phyloP scores from a whole-genome alignment of 2,888 invertebrate genomes.

The Aphrophora alni region DNA sequence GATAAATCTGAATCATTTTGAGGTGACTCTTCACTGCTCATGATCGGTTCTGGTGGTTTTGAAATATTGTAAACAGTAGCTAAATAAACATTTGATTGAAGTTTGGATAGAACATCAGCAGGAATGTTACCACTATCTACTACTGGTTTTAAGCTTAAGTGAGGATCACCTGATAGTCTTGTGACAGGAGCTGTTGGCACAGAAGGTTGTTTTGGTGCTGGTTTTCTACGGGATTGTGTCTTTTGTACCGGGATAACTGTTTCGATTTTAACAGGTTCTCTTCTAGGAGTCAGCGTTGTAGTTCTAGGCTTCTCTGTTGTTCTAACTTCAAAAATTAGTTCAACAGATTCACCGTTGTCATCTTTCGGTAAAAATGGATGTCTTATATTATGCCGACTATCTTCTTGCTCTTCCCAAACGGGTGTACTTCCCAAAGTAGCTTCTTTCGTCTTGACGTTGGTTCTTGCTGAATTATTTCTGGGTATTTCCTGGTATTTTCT shows the following conservation, averaged over 20 bases:
- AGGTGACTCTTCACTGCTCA: background rate
- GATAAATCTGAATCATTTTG: slow-evolving; percentile 29
- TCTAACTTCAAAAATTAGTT: slow-evolving; percentile 8
- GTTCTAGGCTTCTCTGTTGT: background rate
- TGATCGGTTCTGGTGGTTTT: background rate
- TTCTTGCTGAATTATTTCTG: background rate
- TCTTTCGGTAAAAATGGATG: slow-evolving; percentile 44
- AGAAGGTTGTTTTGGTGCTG: background rate
- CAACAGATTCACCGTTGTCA: slow-evolving; percentile 10
- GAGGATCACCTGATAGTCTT: background rate
- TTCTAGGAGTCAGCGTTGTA: background rate
- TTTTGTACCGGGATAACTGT: background rate
- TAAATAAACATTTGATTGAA: slow-evolving; percentile 12
- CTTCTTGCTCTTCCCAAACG: background rate
- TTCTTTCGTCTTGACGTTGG: background rate
- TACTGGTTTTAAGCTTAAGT: background rate
- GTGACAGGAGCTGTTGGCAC: background rate
- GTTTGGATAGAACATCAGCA: background rate
- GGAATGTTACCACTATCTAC: background rate
- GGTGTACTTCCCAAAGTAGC: background rate
- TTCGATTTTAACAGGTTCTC: background rate
- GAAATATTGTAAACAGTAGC: slow-evolving; percentile 3
- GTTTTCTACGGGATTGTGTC: background rate
- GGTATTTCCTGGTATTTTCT: background rate
- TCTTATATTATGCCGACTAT: slow-evolving; percentile 36